Base-by-base conservation (phyloP, 2,797 vertebrate species). In the Acestrorhynchus altus region DNA sequence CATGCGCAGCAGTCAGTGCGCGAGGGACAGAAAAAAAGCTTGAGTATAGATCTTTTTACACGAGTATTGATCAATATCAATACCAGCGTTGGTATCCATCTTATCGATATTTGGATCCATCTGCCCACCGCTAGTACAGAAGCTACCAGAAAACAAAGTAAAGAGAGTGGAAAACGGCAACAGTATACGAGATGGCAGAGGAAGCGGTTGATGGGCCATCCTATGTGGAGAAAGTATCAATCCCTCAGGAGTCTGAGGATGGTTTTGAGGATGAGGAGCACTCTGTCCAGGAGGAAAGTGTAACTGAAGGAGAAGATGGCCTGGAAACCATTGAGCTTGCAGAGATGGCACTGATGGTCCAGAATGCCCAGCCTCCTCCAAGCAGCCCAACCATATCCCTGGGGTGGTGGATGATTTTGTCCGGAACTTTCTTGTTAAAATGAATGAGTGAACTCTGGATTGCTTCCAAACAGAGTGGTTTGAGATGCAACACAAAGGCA, bases 401-500 rank as follows among this genome's bases (percentile, higher is more conserved):
- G 92, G 95, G 89, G 65, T 92, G 0, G 86, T 95, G 81, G 94
- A 96, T 60, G 93, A 95, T 78, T 98, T 95, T 85, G 81, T 99
- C 40, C 94, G 94, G 84, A 96, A 93, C 88, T 99, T 96, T 79
- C 92, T 99, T 28, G 87, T 91, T 72, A 94, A 94, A 82, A 78
- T 92, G 92, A 54, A 98, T 99, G 98, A 89, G 81, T 39, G 92
- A 86, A 99, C 98, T 0, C 88, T 99, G 7, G 85, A 96, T 68
- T 95, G 94, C 87, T 98, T 98, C 83, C 95, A 98, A 56, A 92
- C 88, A 0, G 97, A 99, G 93, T 97, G 96, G 97, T 93, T 92
- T 8, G 95, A 98, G 73, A 85, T 95, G 81, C 69, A 84, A 18
- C 87, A 96, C 71, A 95, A 88, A 78, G 95, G 94, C 20, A 20